These are phyloP conservation scores for Eulimnadia texana DNA, from an alignment of 1,140 invertebrate species.

Conservation along the genomic window DNA sequence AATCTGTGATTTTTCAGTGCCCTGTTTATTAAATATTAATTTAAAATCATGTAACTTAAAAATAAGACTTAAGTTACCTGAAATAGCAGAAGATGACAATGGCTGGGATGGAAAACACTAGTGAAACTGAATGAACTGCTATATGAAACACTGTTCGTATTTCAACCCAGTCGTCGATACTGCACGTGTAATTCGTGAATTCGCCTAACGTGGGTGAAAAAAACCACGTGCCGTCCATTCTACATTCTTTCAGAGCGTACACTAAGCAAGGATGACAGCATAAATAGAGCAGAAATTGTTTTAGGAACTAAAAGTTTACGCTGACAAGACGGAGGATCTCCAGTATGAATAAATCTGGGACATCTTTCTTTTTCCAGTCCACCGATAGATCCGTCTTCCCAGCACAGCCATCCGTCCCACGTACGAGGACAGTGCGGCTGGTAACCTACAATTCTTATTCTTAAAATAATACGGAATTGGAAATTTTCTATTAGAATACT, in stretches of 20 bases:
- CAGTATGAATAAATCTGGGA: conserved; percentile 12
- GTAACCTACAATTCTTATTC: neutral
- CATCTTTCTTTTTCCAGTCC: conserved; percentile 5
- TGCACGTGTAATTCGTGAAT: conserved; percentile 38
- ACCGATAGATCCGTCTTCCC: conserved; percentile 6
- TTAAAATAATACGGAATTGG: neutral
- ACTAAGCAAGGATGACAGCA: conserved; percentile 25
- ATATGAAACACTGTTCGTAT: conserved; percentile 34
- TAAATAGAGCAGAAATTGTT: neutral
- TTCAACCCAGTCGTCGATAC: conserved; percentile 32
- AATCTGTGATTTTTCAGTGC: conserved; percentile 33
- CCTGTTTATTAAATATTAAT: neutral
- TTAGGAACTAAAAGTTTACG: neutral
- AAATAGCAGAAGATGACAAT: conserved; percentile 36
- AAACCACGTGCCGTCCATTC: conserved; percentile 24
- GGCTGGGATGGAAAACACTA: conserved; percentile 35
- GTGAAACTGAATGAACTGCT: conserved; percentile 30
- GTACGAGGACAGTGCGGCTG: conserved; percentile 1
- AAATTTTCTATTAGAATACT: conserved; percentile 17
- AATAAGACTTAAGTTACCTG: conserved; percentile 18
- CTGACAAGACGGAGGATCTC: conserved; percentile 8
- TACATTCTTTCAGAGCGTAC: conserved; percentile 35
- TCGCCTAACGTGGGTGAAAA: conserved; percentile 29
- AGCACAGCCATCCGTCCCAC: conserved; percentile 17
- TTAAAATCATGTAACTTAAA: neutral